A percentile compares a stretch with the other conserved stretches of the same genome.
Conservation (phyloP, 2,888 invertebrate genomes). For the Eupithecia abbreviata region DNA sequence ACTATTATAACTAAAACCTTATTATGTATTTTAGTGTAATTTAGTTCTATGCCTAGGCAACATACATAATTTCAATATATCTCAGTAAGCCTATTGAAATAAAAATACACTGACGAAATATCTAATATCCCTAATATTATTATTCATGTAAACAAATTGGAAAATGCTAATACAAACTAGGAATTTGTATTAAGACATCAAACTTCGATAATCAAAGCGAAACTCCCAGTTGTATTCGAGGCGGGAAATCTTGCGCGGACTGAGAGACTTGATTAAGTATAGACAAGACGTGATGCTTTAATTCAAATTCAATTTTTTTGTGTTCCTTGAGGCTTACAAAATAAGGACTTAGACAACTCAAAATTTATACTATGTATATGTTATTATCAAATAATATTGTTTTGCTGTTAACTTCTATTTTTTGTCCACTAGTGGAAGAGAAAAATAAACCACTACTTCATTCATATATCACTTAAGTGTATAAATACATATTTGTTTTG, state of each 20-base stretch:
- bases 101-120: not conserved
- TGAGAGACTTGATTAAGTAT: not conserved
- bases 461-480: too few species aligned
- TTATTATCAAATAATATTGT: too few species aligned
- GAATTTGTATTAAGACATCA: constrained; percentile 73
- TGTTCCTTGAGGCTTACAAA: too few species aligned
- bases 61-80: not conserved
- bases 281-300: constrained; percentile 14
- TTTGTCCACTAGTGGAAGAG: too few species aligned
- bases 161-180: constrained; percentile 73
- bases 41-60: not conserved
- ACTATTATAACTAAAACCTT: too few species aligned
- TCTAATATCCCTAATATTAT: constrained; percentile 36
- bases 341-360: too few species aligned
- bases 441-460: too few species aligned
- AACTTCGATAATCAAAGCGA: constrained; percentile 80
- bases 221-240: constrained; percentile 58
- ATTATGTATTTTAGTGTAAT: not conserved
- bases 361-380: too few species aligned
- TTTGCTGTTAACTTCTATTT: too few species aligned
- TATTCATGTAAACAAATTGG: constrained; percentile 73
- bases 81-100: not conserved
- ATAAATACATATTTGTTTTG: too few species aligned
- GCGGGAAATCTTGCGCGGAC: constrained; percentile 36
- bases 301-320: too few species aligned